These are phyloP conservation scores for Kryphioiulus occultus DNA, from an alignment of 2,888 invertebrate genomes.

Conservation along the genomic window DNA sequence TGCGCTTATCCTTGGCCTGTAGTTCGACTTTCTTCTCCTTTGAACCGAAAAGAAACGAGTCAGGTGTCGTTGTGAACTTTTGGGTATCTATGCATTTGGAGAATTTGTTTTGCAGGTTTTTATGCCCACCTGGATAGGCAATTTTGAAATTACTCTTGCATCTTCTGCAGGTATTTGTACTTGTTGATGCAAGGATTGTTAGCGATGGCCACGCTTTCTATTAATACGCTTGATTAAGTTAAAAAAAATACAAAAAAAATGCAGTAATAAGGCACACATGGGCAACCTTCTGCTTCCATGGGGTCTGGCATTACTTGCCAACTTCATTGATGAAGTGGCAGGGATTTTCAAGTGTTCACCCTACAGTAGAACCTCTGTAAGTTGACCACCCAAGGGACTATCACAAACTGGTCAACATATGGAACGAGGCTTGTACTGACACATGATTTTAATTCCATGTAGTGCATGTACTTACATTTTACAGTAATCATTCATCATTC, in stretches of 20 bases:
- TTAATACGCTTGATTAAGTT: not conserved
- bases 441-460: no score
- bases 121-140: not conserved
- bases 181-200: no score
- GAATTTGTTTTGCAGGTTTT: not conserved
- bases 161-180: not conserved
- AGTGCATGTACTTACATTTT: no score
- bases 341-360: no score
- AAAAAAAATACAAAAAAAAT: not conserved
- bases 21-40: not conserved
- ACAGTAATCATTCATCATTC: no score
- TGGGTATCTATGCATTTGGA: not conserved
- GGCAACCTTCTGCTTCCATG: not conserved
- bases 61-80: constrained; percentile 28
- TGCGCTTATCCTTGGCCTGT: constrained; percentile 33
- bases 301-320: not conserved
- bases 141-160: not conserved
- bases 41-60: constrained; percentile 32
- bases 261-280: not conserved
- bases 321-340: not conserved
- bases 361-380: no score
- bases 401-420: no score
- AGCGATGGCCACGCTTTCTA: not conserved
- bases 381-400: no score
- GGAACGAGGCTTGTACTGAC: no score